A percentile compares a stretch with the other conserved stretches of the same genome.
Conservation (phyloP, 2,888 invertebrate genomes). For the Harpagoxenus sublaevis region DNA sequence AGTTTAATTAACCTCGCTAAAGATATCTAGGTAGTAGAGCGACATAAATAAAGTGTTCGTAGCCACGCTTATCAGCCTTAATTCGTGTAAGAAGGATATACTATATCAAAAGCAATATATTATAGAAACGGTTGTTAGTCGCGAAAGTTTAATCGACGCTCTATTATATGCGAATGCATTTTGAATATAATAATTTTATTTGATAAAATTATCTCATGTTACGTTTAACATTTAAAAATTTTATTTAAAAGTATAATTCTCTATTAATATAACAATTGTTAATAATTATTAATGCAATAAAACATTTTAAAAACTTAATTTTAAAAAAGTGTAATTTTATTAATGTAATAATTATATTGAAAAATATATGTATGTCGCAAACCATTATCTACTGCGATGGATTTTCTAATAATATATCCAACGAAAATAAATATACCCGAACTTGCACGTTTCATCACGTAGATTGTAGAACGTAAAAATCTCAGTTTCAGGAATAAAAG, state of each 20-base stretch:
- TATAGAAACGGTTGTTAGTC: not conserved
- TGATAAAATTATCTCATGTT: not conserved
- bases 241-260: not conserved
- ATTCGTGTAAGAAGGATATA: not conserved
- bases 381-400: not conserved
- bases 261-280: not conserved
- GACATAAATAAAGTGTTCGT: not conserved
- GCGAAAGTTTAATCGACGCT: not conserved
- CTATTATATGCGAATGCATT: not conserved
- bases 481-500: constrained; percentile 1
- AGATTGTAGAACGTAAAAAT: constrained; percentile 8
- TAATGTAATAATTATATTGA: not conserved
- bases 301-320: not conserved
- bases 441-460: not conserved
- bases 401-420: not conserved
- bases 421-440: not conserved
- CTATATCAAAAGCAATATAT: not conserved
- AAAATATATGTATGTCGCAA: not conserved
- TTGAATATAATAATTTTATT: not conserved
- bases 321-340: not conserved
- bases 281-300: not conserved
- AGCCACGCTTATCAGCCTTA: not conserved
- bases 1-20: constrained; percentile 10
- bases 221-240: not conserved
- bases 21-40: not conserved